Evolutionary conservation across 1,140 invertebrate species (phyloP).

Genomic region (Caenorhabditis brenneri): DNA sequence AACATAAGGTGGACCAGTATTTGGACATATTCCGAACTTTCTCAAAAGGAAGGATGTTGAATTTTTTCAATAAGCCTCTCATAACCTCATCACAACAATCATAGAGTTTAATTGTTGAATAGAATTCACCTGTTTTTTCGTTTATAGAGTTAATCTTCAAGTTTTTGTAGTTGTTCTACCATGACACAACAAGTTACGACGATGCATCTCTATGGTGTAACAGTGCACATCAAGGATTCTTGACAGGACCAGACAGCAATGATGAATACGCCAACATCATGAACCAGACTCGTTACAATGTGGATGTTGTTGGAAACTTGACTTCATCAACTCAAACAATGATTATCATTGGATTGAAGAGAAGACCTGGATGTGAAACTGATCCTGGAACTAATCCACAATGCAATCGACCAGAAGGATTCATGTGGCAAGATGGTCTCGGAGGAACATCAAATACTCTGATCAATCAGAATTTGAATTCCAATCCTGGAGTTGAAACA

Average conservation of each 20-base stretch:
- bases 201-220: neutral
- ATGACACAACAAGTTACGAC: neutral
- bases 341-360: constrained; percentile 21
- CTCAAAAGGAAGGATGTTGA: no score
- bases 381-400: neutral
- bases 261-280: neutral
- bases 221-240: neutral
- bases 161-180: no score
- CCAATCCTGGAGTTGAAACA: neutral
- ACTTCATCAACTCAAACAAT: neutral
- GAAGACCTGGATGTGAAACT: neutral
- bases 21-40: no score
- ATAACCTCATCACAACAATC: no score
- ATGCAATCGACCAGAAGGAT: neutral
- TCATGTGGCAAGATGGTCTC: constrained; percentile 17
- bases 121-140: neutral
- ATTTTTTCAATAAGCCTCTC: no score
- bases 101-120: neutral
- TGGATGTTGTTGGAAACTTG: neutral
- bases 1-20: no score
- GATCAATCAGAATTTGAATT: neutral
- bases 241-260: neutral
- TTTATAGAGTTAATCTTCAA: neutral
- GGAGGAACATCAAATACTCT: neutral
- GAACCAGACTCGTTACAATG: neutral